phyloP scores from a whole-genome alignment of 2,113 vertebrate species.

The Onychostruthus taczanowskii region DNA sequence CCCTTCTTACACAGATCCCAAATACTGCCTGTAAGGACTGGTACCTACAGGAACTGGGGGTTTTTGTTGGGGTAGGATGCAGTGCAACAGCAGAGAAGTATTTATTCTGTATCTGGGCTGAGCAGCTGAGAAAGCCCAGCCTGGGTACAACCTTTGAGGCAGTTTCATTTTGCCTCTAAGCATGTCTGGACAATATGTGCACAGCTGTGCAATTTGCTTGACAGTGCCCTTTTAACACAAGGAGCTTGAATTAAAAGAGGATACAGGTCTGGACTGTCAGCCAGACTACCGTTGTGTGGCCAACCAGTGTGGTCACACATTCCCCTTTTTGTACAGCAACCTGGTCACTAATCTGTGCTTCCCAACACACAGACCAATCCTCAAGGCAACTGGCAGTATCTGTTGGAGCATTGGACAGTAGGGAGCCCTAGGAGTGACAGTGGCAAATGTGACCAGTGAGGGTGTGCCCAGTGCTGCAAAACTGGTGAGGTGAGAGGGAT shows the following conservation, averaged over 20 bases:
- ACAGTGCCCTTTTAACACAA: neutral
- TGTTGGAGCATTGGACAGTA: neutral
- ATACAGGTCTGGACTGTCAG: neutral
- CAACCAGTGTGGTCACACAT: neutral
- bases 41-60: rapidly evolving
- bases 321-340: neutral
- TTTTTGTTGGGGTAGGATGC: neutral
- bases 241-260: neutral
- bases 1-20: neutral
- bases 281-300: neutral
- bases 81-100: neutral
- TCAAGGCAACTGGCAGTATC: neutral
- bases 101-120: neutral
- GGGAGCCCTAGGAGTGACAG: neutral
- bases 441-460: neutral
- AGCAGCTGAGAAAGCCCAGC: neutral
- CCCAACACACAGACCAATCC: neutral
- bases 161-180: neutral
- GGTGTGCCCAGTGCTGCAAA: neutral
- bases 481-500: rapidly evolving
- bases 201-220: neutral
- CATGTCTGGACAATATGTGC: neutral
- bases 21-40: neutral
- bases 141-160: neutral
- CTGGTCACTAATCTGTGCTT: neutral